Evolutionary conservation across 2,888 invertebrate species (phyloP).

Genomic region (Caenorhabditis imperialis): DNA sequence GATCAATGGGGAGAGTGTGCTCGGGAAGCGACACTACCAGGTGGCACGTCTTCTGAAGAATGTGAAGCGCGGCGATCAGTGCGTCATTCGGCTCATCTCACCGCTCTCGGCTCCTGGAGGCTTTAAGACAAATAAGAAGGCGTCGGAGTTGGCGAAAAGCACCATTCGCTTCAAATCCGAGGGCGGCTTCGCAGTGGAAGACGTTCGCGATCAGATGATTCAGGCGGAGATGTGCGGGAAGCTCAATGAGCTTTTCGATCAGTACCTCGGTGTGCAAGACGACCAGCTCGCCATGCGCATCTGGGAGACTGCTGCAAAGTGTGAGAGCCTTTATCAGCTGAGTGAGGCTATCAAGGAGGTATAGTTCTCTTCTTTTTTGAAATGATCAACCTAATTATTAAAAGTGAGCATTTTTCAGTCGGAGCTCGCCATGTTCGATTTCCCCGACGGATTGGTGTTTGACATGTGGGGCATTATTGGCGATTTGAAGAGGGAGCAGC

Average conservation of each 20-base stretch:
- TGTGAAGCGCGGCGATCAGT: constrained; percentile 87
- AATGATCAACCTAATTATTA: neutral
- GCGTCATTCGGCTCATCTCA: constrained; percentile 87
- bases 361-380: neutral
- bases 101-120: constrained; percentile 85
- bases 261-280: constrained; percentile 95
- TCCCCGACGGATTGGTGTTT: constrained; percentile 95
- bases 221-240: constrained; percentile 83
- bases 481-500: constrained; percentile 49
- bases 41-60: constrained; percentile 94
- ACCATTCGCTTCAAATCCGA: constrained; percentile 93
- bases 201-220: constrained; percentile 76
- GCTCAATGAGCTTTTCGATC: constrained; percentile 91
- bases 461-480: constrained; percentile 87
- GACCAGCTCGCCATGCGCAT: constrained; percentile 88
- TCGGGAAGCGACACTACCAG: constrained; percentile 94
- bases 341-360: constrained; percentile 39
- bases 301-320: constrained; percentile 87
- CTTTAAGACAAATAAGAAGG: neutral
- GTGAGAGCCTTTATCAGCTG: constrained; percentile 54
- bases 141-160: constrained; percentile 85
- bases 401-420: constrained; percentile 82
- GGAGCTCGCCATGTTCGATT: constrained; percentile 94
- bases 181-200: constrained; percentile 91
- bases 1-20: constrained; percentile 85